phyloP scores from a whole-genome alignment of 2,888 invertebrate genomes.

The Lasioglossum figueresi region DNA sequence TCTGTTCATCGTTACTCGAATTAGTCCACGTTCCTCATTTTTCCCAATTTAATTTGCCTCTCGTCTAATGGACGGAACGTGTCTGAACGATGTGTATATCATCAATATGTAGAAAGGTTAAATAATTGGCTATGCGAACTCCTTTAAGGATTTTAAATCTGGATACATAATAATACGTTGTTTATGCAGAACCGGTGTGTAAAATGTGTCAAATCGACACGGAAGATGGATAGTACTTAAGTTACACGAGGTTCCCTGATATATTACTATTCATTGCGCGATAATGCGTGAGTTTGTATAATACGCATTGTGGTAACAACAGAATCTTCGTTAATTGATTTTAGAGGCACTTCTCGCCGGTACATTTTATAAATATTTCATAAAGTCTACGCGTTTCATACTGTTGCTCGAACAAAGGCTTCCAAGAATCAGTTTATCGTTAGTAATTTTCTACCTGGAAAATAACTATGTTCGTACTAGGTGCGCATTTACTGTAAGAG shows the following conservation, averaged over 20 bases:
- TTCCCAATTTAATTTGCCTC: neutral
- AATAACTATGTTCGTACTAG: neutral
- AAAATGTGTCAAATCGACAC: constrained; percentile 1
- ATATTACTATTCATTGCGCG: neutral
- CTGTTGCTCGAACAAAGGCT: neutral
- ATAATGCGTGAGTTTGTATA: neutral
- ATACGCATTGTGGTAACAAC: neutral
- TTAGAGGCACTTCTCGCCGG: neutral
- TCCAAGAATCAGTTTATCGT: neutral
- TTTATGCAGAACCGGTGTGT: neutral
- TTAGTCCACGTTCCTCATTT: neutral
- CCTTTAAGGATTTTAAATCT: neutral
- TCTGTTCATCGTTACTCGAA: neutral
- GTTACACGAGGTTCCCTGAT: neutral
- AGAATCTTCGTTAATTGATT: neutral
- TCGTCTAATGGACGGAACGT: neutral
- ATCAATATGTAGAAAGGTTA: neutral
- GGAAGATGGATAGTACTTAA: neutral
- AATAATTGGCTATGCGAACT: neutral
- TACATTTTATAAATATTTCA: constrained; percentile 3
- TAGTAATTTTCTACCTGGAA: neutral
- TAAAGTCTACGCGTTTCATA: neutral
- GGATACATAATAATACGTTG: neutral
- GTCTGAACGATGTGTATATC: neutral
- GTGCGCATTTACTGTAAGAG: neutral